Percentiles rank a stretch among this genome's conserved stretches.
phyloP scores from a whole-genome alignment of 1,140 invertebrate species.

The Polyergus mexicanus region DNA sequence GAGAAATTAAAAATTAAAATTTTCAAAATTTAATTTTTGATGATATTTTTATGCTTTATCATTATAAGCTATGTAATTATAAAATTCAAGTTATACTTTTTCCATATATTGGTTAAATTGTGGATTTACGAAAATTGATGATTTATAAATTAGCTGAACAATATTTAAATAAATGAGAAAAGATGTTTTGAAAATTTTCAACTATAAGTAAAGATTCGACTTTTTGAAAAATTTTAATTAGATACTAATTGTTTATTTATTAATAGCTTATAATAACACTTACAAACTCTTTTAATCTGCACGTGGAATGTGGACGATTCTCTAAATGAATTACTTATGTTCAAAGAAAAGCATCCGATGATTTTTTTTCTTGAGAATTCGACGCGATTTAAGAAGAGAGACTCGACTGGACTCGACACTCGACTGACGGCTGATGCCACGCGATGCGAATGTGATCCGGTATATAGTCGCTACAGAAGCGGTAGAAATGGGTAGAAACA shows the following conservation, averaged over 20 bases:
- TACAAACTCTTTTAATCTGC: not conserved
- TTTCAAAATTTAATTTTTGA: not conserved
- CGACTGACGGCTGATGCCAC: constrained; percentile 37
- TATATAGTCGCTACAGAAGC: constrained; percentile 45
- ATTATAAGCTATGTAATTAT: not conserved
- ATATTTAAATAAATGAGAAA: not conserved
- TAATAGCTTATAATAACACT: constrained; percentile 5
- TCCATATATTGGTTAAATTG: not conserved
- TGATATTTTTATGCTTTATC: too few relatives aligned
- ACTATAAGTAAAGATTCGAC: not conserved
- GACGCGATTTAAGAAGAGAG: not conserved
- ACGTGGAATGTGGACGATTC: not conserved
- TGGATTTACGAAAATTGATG: not conserved
- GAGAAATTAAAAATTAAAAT: not conserved
- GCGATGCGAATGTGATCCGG: constrained; percentile 24
- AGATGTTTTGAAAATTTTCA: not conserved
- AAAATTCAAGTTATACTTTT: not conserved
- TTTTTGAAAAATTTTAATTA: not conserved
- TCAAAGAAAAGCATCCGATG: not conserved
- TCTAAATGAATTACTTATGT: not conserved
- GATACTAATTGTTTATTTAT: not conserved
- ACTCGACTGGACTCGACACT: constrained; percentile 36
- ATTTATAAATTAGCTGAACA: not conserved
- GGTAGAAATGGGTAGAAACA: constrained; percentile 28
- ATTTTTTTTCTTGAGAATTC: not conserved